phyloP scores from a whole-genome alignment of 1,140 invertebrate species.

The Cotesia typhae region DNA sequence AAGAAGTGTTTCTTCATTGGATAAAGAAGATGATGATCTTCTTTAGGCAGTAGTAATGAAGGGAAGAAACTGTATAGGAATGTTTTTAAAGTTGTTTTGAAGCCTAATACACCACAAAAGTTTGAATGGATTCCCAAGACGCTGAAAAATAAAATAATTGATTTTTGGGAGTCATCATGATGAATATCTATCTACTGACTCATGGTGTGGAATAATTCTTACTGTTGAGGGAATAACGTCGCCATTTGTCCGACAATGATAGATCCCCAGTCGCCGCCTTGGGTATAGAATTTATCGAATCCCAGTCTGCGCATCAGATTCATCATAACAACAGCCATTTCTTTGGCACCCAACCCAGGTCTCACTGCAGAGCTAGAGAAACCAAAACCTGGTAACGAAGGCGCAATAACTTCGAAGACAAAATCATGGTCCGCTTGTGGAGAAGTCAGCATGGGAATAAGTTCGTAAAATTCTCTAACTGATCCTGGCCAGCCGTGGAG shows the following conservation, averaged over 20 bases:
- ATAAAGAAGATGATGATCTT: constrained; percentile 70
- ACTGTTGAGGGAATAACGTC: constrained; percentile 73
- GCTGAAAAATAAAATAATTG: constrained; percentile 52
- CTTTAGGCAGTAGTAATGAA: constrained; percentile 66
- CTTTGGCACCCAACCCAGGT: constrained; percentile 70
- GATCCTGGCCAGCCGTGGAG: constrained; percentile 91
- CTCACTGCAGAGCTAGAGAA: constrained; percentile 77
- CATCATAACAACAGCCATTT: constrained; percentile 78
- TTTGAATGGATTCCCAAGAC: constrained; percentile 77
- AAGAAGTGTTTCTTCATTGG: constrained; percentile 66
- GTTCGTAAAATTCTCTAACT: constrained; percentile 81
- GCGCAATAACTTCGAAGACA: constrained; percentile 82
- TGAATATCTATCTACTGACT: constrained; percentile 12
- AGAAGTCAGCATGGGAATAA: constrained; percentile 74
- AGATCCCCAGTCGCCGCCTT: constrained; percentile 87
- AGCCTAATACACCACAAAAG: constrained; percentile 64
- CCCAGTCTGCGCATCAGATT: constrained; percentile 84
- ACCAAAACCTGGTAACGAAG: constrained; percentile 86
- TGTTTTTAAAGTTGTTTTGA: constrained; percentile 61
- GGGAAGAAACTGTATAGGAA: constrained; percentile 68
- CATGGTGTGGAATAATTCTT: constrained; percentile 26
- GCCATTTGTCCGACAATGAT: constrained; percentile 71
- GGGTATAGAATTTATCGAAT: constrained; percentile 77
- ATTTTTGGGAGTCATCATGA: background rate
- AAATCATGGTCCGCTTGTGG: constrained; percentile 69